Conservation (phyloP, 2,888 invertebrate genomes). For the Scelioninae gen. 1 region DNA sequence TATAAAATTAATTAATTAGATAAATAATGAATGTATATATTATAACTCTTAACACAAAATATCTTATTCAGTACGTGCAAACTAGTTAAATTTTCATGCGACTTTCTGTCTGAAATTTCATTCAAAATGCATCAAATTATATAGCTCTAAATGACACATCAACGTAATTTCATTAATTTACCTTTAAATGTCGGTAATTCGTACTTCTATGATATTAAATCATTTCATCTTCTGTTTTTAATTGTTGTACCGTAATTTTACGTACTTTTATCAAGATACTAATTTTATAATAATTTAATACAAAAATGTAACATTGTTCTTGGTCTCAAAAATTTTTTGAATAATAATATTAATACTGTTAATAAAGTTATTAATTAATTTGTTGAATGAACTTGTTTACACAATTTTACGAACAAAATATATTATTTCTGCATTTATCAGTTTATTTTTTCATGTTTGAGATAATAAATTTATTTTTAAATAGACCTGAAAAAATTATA, state of each 20-base stretch:
- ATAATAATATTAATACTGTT: too few relatives aligned
- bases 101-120: conserved; percentile 27
- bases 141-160: conserved; percentile 25
- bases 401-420: too few relatives aligned
- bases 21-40: not conserved
- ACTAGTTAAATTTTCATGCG: conserved; percentile 31
- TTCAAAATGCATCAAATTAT: conserved; percentile 30
- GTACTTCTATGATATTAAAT: not conserved
- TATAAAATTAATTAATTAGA: not conserved
- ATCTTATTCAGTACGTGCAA: conserved; percentile 6
- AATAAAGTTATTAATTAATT: too few relatives aligned
- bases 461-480: too few relatives aligned
- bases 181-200: conserved; percentile 12
- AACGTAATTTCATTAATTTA: conserved; percentile 22
- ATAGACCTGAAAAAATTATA: too few relatives aligned
- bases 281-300: too few relatives aligned
- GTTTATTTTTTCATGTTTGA: too few relatives aligned
- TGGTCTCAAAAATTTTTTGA: too few relatives aligned
- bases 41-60: conserved; percentile 1
- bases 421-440: too few relatives aligned
- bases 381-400: too few relatives aligned
- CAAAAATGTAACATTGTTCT: too few relatives aligned
- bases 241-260: conserved; percentile 2
- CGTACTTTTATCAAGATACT: too few relatives aligned
- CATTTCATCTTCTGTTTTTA: conserved; percentile 15